phyloP scores from a whole-genome alignment of 2,888 invertebrate genomes.

The Cremastobaeus sp. region DNA sequence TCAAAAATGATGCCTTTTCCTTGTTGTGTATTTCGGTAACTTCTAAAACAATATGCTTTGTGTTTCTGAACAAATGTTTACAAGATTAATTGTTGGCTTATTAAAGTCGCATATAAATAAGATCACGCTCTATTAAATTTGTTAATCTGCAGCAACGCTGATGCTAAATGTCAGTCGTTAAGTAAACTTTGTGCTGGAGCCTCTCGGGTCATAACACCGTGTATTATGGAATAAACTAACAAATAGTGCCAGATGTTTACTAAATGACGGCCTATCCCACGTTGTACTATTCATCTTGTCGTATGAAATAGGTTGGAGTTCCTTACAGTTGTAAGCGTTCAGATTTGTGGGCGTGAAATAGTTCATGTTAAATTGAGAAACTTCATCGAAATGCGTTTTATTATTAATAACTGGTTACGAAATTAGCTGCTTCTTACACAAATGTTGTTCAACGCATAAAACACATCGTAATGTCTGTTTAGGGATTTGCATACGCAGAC shows the following conservation, averaged over 20 bases:
- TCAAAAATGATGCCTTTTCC: no score
- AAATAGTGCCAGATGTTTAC: conserved; percentile 42
- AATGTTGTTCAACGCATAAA: no score
- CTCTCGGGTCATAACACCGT: conserved; percentile 49
- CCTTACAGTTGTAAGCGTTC: conserved; percentile 6
- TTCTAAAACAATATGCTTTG: no score
- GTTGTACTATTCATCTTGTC: conserved; percentile 30
- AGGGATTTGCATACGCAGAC: no score
- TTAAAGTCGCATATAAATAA: conserved; percentile 50
- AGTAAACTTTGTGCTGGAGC: conserved; percentile 45
- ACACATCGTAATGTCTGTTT: no score
- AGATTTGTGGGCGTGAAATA: conserved; percentile 8
- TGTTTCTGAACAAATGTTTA: conserved; percentile 25
- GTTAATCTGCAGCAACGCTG: conserved; percentile 46
- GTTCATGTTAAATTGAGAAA: no score
- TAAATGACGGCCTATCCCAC: conserved; percentile 41
- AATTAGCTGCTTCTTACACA: no score
- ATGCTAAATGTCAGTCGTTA: conserved; percentile 57
- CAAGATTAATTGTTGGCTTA: conserved; percentile 39
- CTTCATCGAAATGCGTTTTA: no score
- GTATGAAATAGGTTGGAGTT: conserved; percentile 19
- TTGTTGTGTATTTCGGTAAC: no score
- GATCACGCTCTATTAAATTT: conserved; percentile 55
- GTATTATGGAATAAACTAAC: conserved; percentile 50
- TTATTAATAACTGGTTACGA: no score